Percentiles rank a stretch among this genome's conserved stretches.
These are phyloP conservation scores for Trichonephila clavipes DNA, from an alignment of 1,140 invertebrate genomes.

Conservation along the genomic window DNA sequence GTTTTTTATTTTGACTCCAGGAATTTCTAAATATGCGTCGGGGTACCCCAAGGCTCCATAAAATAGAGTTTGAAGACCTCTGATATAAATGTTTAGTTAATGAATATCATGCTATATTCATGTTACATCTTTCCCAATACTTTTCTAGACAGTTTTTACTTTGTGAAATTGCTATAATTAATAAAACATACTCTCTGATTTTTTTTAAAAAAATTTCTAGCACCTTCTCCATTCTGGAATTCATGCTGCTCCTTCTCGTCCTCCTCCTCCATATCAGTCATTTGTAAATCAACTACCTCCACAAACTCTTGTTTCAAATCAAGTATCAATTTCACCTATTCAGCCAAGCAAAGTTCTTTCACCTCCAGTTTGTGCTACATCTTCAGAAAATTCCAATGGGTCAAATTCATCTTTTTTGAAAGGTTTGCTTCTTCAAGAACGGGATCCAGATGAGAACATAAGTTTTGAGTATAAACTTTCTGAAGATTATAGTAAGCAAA, in stretches of 20 bases:
- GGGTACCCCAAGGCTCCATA: no score
- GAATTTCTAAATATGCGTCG: no score
- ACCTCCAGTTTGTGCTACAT: neutral
- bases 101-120: no score
- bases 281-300: neutral
- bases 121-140: no score
- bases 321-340: neutral
- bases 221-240: neutral
- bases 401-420: neutral
- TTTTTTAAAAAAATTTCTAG: neutral
- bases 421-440: neutral
- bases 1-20: no score
- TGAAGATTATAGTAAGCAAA: neutral
- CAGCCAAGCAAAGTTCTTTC: neutral
- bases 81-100: no score
- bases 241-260: neutral
- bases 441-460: neutral
- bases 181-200: neutral
- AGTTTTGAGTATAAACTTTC: neutral
- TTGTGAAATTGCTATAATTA: neutral
- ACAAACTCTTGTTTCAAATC: neutral
- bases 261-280: neutral
- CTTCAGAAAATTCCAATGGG: neutral
- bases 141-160: no score
- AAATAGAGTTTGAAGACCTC: no score